Evolutionary conservation across 1,140 invertebrate genomes (phyloP), one percentile per base, ranked within the genome.

Genomic region (Steinernema khuongi): DNA sequence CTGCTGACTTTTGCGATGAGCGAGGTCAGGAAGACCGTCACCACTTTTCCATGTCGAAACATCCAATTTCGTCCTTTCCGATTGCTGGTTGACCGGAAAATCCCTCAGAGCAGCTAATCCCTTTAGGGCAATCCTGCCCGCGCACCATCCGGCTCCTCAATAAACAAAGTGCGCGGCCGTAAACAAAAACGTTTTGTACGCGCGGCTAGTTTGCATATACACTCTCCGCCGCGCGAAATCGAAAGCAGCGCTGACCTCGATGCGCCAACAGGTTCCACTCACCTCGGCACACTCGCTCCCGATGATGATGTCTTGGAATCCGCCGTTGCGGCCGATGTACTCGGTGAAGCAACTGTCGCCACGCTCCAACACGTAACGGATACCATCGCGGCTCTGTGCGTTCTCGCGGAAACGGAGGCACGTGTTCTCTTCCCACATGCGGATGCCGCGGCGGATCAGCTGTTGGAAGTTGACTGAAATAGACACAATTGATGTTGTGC

Each of bases 251-350:
- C 36, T 41, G n/a, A n/a, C 36, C 36, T 41, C 36, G 36, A 41
- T 41, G 7, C 7, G n/a, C 7, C 36, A n/a, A 41, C 36, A 41
- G 7, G 36, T 11, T 41, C 29, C 1, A 75, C 69, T 30, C 26
- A 81, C 80, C 77, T 84, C 82, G 19, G 83, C 82, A 79, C 82
- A 84, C 75, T 84, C 82, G 22, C 77, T 80, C n/a, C 82, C 82
- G 71, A 84, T 84, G n/a, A 84, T 82, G 43, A 84, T 84, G 72
- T 84, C 82, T 72, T 84, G 82, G 68, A 84, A 84, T 17, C 83
- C 83, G 72, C 82, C 82, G 67, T 85, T 85, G 44, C 83, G 69
- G 41, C 82, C 82, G 66, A 84, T 84, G 70, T 85, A 84, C 70
- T 84, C 82, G 1, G 82, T 84, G 81, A 85, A 84, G 67, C 82